Base-by-base conservation (phyloP, 2,113 vertebrate genomes). In the Hydropotes inermis region DNA sequence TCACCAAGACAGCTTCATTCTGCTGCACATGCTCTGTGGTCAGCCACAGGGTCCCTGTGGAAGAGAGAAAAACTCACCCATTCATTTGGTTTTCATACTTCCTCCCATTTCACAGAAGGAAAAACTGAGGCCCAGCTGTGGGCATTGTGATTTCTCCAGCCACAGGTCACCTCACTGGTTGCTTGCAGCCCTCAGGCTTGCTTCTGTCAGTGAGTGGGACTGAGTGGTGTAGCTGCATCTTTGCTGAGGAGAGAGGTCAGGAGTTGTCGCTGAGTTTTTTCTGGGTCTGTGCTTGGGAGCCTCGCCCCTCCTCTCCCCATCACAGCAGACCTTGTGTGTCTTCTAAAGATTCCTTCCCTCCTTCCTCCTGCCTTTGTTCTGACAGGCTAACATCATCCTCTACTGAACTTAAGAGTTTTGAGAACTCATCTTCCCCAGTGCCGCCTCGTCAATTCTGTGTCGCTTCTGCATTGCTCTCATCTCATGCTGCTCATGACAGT, bases 11-110 rank as follows among this genome's bases (percentile, higher is more conserved):
- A 25, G 39, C 27, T n/a, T 60, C 47, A 39, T 55, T 21, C 12
- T 23, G 3, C 47, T 19, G 12, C 15, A 33, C 4, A 0, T 0
- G 15, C 30, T 43, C 6, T 25, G 45, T 27, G 58, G 28, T 60
- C 52, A 60, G 82, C 33, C 45, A 13, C 25, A 13, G 57, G 57
- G 21, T 45, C 79, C 30, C 57, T 67, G 79, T 47, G 81, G 39
- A 36, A 78, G 76, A 43, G 43, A 58, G 23, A 74, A 54, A 91
- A 74, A 58, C 60, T 52, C 50, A 88, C n/a, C 1, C 55, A 28
- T 45, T 60, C 30, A 28, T 83, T 83, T 82, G 89, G 3, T n/a
- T 47, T 79, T 55, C 30, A 64, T 15, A 16, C 15, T 57, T 52
- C 52, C 36, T 61, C 91, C 74, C 16, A n/a, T 61, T 95, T 92